Percentiles rank a stretch among this genome's conserved stretches.
These are phyloP conservation scores for Plectus sambesii DNA, from an alignment of 1,140 invertebrate species.

Conservation along the genomic window DNA sequence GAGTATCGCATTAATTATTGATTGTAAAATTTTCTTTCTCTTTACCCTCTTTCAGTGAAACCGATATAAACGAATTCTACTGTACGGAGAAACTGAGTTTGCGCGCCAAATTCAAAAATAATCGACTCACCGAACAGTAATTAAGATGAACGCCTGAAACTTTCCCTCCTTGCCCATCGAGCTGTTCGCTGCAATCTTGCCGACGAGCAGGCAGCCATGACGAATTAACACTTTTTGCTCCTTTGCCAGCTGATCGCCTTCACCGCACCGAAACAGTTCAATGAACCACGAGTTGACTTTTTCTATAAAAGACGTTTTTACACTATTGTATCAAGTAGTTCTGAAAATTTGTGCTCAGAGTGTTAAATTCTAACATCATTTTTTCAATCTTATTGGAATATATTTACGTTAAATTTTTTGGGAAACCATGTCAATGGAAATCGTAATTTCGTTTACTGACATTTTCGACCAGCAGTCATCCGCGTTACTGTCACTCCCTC, in stretches of 20 bases:
- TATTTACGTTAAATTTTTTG: conserved; percentile 69
- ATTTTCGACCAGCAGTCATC: too few relatives aligned
- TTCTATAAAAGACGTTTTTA: conserved; percentile 24
- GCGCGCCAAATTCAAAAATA: neutral
- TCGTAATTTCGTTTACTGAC: too few relatives aligned
- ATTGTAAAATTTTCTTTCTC: conserved; percentile 12
- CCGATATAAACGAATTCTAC: conserved; percentile 28
- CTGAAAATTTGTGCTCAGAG: neutral
- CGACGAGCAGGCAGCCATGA: conserved; percentile 49
- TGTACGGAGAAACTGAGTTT: neutral
- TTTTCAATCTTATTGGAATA: conserved; percentile 59
- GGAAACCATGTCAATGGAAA: too few relatives aligned
- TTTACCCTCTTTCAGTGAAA: neutral
- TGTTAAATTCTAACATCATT: conserved; percentile 21
- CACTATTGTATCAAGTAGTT: neutral
- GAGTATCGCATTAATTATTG: conserved; percentile 7
- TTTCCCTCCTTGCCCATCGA: conserved; percentile 92
- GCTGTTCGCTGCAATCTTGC: conserved; percentile 66
- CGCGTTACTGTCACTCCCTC: too few relatives aligned
- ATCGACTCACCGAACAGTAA: conserved; percentile 63
- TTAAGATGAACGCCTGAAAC: conserved; percentile 88
- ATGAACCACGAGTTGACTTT: conserved; percentile 34
- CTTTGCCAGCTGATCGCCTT: conserved; percentile 33
- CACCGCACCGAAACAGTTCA: conserved; percentile 32
- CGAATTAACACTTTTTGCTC: conserved; percentile 44